Percentiles rank a stretch among this genome's conserved stretches.
Evolutionary conservation across 2,113 vertebrate genomes (phyloP).

Genomic region (Megaceryle maxima): DNA sequence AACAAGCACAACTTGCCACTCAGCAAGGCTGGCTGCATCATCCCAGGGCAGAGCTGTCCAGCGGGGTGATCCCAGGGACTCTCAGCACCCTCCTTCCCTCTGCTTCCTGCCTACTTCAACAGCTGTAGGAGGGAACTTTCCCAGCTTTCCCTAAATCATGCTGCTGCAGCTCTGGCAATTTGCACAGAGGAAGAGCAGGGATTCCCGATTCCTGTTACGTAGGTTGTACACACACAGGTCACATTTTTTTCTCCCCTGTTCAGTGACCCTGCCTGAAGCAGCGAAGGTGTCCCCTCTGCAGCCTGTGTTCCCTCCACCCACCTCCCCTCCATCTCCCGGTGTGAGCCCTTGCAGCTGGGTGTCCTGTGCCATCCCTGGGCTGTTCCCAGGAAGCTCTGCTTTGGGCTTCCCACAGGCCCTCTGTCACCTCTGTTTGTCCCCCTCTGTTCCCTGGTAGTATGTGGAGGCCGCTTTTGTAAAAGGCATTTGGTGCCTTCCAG

Average conservation of each 20-base stretch:
- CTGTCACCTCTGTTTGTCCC: background rate
- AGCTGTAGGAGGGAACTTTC: background rate
- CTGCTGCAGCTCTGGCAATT: background rate
- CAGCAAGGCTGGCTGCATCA: background rate
- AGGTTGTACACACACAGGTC: background rate
- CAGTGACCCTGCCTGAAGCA: background rate
- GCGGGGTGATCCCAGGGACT: background rate
- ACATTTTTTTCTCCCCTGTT: background rate
- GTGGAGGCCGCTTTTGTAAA: background rate
- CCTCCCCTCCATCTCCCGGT: background rate
- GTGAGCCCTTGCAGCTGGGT: background rate
- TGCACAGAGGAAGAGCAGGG: background rate
- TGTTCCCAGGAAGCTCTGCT: background rate
- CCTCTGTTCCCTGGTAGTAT: background rate
- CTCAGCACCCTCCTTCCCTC: background rate
- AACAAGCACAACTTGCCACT: background rate
- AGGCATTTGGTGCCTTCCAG: background rate
- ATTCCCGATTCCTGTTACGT: background rate
- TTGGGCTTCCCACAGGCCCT: background rate
- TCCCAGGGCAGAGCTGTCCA: background rate
- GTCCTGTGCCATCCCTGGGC: background rate
- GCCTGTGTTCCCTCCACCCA: background rate
- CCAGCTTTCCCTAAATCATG: background rate
- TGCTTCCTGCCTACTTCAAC: rapidly evolving
- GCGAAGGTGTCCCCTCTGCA: background rate